Evolutionary conservation across 2,113 vertebrate genomes (phyloP).

Genomic region (Nothocercus julius): DNA sequence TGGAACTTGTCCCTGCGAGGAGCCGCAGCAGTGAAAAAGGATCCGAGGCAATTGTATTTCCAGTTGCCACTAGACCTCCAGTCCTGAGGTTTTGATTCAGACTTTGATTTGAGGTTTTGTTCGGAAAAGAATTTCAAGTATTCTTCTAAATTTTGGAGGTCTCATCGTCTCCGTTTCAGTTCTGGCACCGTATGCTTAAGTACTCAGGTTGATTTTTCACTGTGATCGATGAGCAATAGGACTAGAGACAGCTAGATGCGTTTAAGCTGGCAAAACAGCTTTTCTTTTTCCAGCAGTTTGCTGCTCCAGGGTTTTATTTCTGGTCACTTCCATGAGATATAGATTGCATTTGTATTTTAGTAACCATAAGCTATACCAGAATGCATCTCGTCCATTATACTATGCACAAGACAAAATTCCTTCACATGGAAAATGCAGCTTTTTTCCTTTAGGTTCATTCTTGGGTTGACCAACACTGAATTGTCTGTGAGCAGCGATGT

Average conservation of each 20-base stretch:
- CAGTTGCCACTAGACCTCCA: neutral
- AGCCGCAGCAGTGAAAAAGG: accelerated
- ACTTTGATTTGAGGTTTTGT: neutral
- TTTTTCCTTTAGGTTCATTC: neutral
- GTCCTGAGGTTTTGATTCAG: neutral
- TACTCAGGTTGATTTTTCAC: conserved; percentile 21
- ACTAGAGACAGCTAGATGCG: neutral
- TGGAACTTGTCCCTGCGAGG: accelerated
- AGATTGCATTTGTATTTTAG: conserved; percentile 27
- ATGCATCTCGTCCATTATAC: neutral
- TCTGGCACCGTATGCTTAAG: neutral
- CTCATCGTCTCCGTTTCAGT: neutral
- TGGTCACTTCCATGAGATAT: neutral
- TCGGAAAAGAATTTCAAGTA: neutral
- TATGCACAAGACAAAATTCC: neutral
- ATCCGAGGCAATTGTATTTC: neutral
- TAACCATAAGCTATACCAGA: conserved; percentile 22
- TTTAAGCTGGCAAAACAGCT: conserved; percentile 16
- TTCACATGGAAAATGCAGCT: neutral
- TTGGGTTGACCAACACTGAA: neutral
- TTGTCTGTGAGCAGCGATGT: neutral
- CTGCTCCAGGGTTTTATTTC: conserved; percentile 17
- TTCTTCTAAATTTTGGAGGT: conserved; percentile 12
- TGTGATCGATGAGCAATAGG: neutral
- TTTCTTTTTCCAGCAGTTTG: conserved; percentile 5